Base-by-base conservation (phyloP, 1,140 invertebrate species). In the Lasaia peninsularis region DNA sequence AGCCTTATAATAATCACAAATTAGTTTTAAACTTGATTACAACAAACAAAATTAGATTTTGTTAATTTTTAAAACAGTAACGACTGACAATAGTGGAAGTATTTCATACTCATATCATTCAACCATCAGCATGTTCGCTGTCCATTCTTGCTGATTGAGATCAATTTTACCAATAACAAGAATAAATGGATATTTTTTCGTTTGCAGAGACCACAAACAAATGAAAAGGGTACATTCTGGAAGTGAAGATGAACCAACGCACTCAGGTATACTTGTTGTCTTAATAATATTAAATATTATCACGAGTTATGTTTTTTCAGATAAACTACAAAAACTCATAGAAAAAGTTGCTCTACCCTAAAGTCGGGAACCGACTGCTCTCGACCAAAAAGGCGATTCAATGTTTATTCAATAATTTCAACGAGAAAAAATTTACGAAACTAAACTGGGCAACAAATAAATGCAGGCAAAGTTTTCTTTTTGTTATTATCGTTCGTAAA, bases 141-240 rank as follows among this genome's bases (percentile, higher is more conserved):
- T 37, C 54, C 71, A 73, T 71, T 66, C 48, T 73, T 73, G 71
- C 66, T 73, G 48, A 57, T 5, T 35, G 32, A 51, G 49, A 51
- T 40, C 11, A 14, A 40, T 60, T 4, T 35, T 20, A 28, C 54
- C 11, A 16, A 20, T 8, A n/a, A 32, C 4, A 50, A 56, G 12
- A 24, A 61, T 35, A 56, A 53, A 52, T 34, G 16, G 18, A 51
- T 56, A 21, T 37, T 58, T 21, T 62, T 34, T 61, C 69, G 61
- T 62, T 91, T 92, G 69, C 90, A 96, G 95, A 88, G 95, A 96
- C 66, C 93, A 94, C 74, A 95, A 95, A 64, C 93, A 94, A 83
- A 91, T 94, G 88, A 94, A 95, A 88, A 90, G 94, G 71, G 90
- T 92, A 31, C 92, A 92, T 65, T 93, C 94, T 60, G 94, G 93